phyloP scores from a whole-genome alignment of 2,797 vertebrate genomes.

The Steatocranus sp. region DNA sequence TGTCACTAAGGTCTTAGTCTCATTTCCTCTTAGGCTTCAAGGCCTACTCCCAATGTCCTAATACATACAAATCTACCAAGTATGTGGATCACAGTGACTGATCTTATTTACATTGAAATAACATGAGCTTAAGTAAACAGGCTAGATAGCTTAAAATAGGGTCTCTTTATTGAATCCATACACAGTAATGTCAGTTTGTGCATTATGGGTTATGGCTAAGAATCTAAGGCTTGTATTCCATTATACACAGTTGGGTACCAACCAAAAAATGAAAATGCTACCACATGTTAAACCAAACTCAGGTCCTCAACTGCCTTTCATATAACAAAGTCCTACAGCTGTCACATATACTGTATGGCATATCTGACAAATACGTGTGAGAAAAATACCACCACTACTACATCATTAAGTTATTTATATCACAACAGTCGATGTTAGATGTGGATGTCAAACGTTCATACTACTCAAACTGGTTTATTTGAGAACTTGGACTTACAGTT shows the following conservation, averaged over 20 bases:
- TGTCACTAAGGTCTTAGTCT: slow-evolving; percentile 3
- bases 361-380: not conserved
- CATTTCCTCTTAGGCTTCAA: slow-evolving; percentile 47
- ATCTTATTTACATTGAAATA: not conserved
- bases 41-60: not conserved
- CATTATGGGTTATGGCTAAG: slow-evolving; percentile 9
- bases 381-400: slow-evolving; percentile 15
- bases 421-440: slow-evolving; percentile 17
- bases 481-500: not conserved
- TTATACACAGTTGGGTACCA: slow-evolving; percentile 49
- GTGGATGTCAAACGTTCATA: slow-evolving; percentile 11
- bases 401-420: slow-evolving; percentile 1
- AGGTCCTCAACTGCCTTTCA: not conserved
- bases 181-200: slow-evolving; percentile 33
- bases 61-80: slow-evolving; percentile 12
- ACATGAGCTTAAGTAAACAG: slow-evolving; percentile 15
- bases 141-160: slow-evolving; percentile 49
- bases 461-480: not conserved
- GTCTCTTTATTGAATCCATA: slow-evolving; percentile 64
- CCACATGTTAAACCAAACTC: not conserved
- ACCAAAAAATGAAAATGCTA: slow-evolving; percentile 12
- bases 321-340: not conserved
- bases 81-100: slow-evolving; percentile 16
- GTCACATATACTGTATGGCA: slow-evolving; percentile 1
- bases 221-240: slow-evolving; percentile 31